Percentiles rank a stretch among this genome's conserved stretches.
These are phyloP conservation scores for Antheraea assamensis DNA, from an alignment of 2,888 invertebrate genomes.

Conservation along the genomic window DNA sequence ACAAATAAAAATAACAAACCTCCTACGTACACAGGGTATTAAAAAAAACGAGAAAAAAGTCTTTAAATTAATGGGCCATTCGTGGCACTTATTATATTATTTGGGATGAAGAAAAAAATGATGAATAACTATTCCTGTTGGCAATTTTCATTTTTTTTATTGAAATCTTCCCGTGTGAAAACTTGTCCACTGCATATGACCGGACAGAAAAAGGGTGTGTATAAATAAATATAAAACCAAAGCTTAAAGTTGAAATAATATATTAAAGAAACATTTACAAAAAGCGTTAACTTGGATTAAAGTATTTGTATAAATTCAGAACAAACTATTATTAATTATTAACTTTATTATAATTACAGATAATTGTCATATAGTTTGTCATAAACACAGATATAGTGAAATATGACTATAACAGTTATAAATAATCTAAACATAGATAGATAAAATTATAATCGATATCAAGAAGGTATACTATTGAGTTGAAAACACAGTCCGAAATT, in stretches of 20 bases:
- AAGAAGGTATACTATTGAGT: background rate
- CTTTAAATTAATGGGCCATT: too few species aligned
- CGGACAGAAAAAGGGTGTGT: background rate
- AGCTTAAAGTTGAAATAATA: background rate
- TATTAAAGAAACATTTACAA: background rate
- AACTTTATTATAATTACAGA: background rate
- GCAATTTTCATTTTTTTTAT: too few species aligned
- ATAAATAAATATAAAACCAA: background rate
- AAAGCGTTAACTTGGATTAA: background rate
- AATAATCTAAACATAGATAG: background rate
- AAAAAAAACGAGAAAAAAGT: too few species aligned
- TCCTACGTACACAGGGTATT: too few species aligned
- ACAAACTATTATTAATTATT: constrained; percentile 1
- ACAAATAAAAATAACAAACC: too few species aligned
- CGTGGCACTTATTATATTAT: too few species aligned
- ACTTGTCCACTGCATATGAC: too few species aligned
- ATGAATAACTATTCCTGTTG: too few species aligned
- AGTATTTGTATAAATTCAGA: background rate
- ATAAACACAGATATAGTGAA: background rate
- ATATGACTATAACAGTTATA: background rate
- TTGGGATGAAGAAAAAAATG: too few species aligned
- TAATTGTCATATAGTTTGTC: background rate
- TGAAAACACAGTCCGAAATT: background rate
- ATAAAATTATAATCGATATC: background rate
- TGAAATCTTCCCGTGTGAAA: too few species aligned